Conservation (phyloP, 2,888 invertebrate genomes). For the Embidobia sp. region DNA sequence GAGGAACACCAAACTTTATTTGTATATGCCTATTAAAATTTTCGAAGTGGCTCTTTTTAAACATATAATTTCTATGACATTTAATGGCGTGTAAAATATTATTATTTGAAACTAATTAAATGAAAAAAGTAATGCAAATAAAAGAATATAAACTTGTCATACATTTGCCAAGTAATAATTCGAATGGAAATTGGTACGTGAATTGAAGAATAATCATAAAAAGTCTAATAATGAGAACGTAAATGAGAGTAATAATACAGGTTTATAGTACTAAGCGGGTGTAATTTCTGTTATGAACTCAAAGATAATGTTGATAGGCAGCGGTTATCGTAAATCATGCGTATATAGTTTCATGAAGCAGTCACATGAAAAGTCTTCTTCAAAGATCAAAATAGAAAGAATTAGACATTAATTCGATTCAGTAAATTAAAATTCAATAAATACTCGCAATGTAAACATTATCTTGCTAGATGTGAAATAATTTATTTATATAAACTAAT, state of each 20-base stretch:
- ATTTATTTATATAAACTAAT: too few relatives aligned
- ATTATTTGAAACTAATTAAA: too few relatives aligned
- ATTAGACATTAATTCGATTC: background rate
- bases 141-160: too few relatives aligned
- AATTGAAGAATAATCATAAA: conserved; percentile 22
- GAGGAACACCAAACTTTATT: too few relatives aligned
- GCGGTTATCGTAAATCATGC: conserved; percentile 39
- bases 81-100: too few relatives aligned
- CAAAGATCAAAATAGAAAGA: background rate
- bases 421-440: too few relatives aligned
- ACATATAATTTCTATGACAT: too few relatives aligned
- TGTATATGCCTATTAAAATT: too few relatives aligned
- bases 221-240: conserved; percentile 5
- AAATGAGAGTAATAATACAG: conserved; percentile 27
- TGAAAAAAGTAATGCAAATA: too few relatives aligned
- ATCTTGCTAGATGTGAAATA: too few relatives aligned
- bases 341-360: background rate
- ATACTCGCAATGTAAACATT: too few relatives aligned
- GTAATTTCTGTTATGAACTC: conserved; percentile 40
- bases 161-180: conserved; percentile 18
- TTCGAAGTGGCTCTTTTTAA: too few relatives aligned
- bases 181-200: conserved; percentile 27
- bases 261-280: conserved; percentile 28
- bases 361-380: background rate
- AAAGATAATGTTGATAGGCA: conserved; percentile 23